Evolutionary conservation across 92 coral and sea anemone species (phyloP).

Genomic region (Zoanthus sansibaricus): DNA sequence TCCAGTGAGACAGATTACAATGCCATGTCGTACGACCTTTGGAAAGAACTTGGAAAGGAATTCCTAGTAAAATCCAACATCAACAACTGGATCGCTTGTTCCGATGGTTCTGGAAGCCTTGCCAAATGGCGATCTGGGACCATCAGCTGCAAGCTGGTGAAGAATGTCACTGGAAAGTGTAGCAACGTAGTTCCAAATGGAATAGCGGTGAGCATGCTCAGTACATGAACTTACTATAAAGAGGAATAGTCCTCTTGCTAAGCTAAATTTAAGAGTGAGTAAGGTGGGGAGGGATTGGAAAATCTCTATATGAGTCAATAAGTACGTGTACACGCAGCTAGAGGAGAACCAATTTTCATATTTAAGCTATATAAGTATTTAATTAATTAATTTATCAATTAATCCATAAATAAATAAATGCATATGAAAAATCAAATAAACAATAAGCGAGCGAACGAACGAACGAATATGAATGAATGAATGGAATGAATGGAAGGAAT

Average conservation of each 20-base stretch:
- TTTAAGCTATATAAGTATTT: no score
- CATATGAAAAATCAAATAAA: no score
- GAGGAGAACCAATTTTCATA: no score
- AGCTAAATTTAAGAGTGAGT: not conserved
- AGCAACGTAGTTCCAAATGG: constrained; percentile 19
- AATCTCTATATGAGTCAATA: no score
- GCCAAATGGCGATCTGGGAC: constrained; percentile 25
- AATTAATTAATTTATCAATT: no score
- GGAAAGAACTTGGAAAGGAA: constrained; percentile 26
- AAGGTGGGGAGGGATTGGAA: not conserved
- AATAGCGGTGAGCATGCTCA: constrained; percentile 1
- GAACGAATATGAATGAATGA: no score
- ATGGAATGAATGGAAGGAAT: no score
- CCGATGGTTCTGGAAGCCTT: constrained; percentile 29
- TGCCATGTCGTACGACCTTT: constrained; percentile 28
- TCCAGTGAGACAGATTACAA: constrained; percentile 41
- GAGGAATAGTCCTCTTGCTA: not conserved
- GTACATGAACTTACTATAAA: not conserved
- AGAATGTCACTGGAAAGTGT: constrained; percentile 8
- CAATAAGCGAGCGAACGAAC: no score
- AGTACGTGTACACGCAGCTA: no score
- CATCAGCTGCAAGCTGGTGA: constrained; percentile 21
- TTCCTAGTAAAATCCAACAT: constrained; percentile 4
- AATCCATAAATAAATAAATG: no score
- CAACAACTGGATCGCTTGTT: constrained; percentile 22